These are phyloP conservation scores for Hormaphis cornu DNA, from an alignment of 1,140 invertebrate species.

Conservation along the genomic window DNA sequence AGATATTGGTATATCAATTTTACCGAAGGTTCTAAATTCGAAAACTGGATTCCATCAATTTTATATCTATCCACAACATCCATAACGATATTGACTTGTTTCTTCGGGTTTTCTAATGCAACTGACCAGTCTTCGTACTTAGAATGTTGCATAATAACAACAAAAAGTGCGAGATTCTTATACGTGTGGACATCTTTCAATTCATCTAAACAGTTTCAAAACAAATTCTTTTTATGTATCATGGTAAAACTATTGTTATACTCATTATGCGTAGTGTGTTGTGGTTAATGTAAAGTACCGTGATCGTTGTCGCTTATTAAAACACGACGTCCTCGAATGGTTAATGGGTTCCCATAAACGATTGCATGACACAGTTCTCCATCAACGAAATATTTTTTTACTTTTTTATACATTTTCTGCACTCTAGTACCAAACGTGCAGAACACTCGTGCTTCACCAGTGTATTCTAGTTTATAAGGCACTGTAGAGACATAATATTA, in stretches of 20 bases:
- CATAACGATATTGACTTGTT: background rate
- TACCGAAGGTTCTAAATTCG: background rate
- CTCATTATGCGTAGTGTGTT: no score
- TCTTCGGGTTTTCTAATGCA: background rate
- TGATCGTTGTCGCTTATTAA: no score
- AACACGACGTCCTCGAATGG: background rate
- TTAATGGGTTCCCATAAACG: background rate
- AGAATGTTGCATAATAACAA: background rate
- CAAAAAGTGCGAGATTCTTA: background rate
- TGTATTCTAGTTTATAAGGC: no score
- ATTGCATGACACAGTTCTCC: background rate
- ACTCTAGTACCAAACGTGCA: background rate
- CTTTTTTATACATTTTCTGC: background rate
- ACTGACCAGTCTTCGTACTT: background rate
- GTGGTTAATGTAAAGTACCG: background rate
- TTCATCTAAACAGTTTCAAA: background rate
- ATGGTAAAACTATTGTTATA: no score
- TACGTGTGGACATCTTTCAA: background rate
- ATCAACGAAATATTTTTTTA: background rate
- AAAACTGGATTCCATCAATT: background rate
- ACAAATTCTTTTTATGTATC: background rate
- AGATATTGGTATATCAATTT: background rate
- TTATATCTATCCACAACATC: background rate
- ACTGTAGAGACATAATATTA: background rate
- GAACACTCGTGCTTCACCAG: background rate